These are phyloP conservation scores for Myotis planiceps DNA, from an alignment of 2,797 vertebrate genomes.

Conservation along the genomic window DNA sequence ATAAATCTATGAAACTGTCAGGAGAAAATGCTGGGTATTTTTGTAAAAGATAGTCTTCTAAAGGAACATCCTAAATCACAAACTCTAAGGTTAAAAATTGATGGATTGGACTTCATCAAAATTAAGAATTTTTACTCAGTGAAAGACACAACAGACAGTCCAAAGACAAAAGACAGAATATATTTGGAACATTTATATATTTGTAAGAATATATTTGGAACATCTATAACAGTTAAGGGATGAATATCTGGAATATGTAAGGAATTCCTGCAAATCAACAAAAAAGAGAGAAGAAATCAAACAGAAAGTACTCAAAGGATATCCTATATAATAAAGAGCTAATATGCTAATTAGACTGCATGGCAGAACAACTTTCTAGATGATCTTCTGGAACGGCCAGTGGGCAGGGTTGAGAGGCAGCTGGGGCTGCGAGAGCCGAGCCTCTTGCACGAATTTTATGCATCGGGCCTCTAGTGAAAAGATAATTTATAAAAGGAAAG, in stretches of 20 bases:
- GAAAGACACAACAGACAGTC: neutral
- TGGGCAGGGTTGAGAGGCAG: too few relatives aligned
- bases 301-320: neutral
- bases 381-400: too few relatives aligned
- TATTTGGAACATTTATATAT: too few relatives aligned
- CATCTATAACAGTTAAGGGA: neutral
- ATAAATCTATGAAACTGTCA: neutral
- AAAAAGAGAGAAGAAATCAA: neutral
- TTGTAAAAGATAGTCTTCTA: constrained; percentile 8
- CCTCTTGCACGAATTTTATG: too few relatives aligned
- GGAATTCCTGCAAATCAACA: neutral
- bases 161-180: neutral
- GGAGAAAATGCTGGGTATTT: neutral
- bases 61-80: neutral
- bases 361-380: too few relatives aligned
- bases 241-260: neutral
- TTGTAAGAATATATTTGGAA: neutral
- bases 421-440: too few relatives aligned
- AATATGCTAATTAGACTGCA: too few relatives aligned
- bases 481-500: neutral
- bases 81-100: neutral
- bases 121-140: neutral
- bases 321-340: too few relatives aligned
- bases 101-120: neutral
- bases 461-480: neutral